These are phyloP conservation scores for Grammatotria lemairii DNA, from an alignment of 2,113 vertebrate genomes.

Conservation along the genomic window DNA sequence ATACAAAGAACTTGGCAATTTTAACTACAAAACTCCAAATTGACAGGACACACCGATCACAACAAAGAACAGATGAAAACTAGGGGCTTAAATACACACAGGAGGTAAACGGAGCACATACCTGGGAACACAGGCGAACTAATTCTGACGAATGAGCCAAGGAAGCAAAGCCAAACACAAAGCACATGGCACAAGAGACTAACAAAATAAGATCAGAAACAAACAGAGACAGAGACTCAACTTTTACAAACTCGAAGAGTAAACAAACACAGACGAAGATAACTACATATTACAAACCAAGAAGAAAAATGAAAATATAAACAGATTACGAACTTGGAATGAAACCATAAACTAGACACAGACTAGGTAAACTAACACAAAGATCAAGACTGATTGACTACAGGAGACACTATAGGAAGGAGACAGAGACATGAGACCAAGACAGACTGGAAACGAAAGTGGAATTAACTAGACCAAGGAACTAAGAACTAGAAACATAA, in stretches of 20 bases:
- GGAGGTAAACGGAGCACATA: not conserved
- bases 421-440: not conserved
- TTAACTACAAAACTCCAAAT: not conserved
- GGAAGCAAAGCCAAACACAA: not conserved
- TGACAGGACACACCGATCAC: not conserved
- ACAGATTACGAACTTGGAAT: not conserved
- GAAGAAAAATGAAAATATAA: not conserved
- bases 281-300: not conserved
- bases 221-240: not conserved
- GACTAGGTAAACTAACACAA: not conserved
- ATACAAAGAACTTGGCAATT: not conserved
- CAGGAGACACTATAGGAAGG: not conserved
- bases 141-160: not conserved
- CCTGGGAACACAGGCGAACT: not conserved
- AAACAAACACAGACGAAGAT: not conserved
- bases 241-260: not conserved
- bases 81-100: not conserved
- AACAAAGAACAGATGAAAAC: not conserved
- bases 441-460: not conserved
- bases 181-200: not conserved
- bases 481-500: not conserved
- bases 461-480: not conserved
- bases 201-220: not conserved
- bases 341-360: not conserved
- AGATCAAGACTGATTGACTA: not conserved